Conservation (phyloP, 2,888 invertebrate species). For the Microplitis deprimator region DNA sequence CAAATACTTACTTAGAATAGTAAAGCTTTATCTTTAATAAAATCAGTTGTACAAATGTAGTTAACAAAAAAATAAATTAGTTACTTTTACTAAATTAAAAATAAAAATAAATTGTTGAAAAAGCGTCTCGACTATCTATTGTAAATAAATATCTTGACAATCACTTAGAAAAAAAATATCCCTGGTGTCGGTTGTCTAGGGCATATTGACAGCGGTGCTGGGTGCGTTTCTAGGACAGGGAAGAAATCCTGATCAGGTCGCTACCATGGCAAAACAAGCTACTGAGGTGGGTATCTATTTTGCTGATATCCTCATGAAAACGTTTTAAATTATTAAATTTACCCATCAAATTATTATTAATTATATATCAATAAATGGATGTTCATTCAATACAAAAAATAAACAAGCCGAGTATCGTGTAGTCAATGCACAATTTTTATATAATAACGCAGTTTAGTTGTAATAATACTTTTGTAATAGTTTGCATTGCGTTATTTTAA, state of each 20-base stretch:
- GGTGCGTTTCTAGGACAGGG: constrained; percentile 88
- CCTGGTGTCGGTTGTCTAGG: constrained; percentile 78
- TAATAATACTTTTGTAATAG: neutral
- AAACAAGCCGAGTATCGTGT: no score
- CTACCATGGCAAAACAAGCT: constrained; percentile 95
- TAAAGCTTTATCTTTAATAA: neutral
- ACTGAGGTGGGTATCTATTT: constrained; percentile 86
- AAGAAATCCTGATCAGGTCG: constrained; percentile 92
- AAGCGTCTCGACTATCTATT: constrained; percentile 38
- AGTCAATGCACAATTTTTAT: no score
- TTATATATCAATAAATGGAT: no score
- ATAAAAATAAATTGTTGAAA: constrained; percentile 10
- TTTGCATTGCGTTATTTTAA: neutral
- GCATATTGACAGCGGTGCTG: constrained; percentile 92
- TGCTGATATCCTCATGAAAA: neutral
- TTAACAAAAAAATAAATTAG: neutral
- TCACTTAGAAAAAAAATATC: constrained; percentile 53
- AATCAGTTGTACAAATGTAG: neutral
- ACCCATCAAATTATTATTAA: neutral
- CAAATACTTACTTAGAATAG: neutral
- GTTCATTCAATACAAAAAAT: no score
- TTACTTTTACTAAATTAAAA: neutral
- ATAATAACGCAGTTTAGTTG: no score
- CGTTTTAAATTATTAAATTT: neutral
- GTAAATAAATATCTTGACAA: constrained; percentile 56